Evolutionary conservation across 2,888 invertebrate species (phyloP).

Genomic region (Drosophila maculinotata): DNA sequence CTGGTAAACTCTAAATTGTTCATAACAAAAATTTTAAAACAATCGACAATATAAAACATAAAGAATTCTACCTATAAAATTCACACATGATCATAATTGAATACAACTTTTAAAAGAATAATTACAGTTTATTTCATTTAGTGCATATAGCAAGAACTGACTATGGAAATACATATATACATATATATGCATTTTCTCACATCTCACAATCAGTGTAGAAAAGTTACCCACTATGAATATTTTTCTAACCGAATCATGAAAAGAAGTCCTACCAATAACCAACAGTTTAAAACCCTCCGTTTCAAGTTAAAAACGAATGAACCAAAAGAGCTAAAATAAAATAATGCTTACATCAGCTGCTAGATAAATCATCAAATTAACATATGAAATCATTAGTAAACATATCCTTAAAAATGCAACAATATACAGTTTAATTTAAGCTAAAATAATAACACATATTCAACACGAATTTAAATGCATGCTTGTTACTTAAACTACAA

Average conservation of each 20-base stretch:
- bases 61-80: neutral
- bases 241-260: conserved; percentile 57
- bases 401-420: conserved; percentile 48
- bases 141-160: conserved; percentile 44
- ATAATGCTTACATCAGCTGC: conserved; percentile 34
- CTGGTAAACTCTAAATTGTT: neutral
- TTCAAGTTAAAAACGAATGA: conserved; percentile 80
- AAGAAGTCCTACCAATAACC: conserved; percentile 67
- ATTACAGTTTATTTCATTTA: neutral
- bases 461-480: conserved; percentile 58
- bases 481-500: conserved; percentile 29
- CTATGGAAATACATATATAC: conserved; percentile 18
- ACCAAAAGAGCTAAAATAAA: conserved; percentile 66
- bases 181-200: conserved; percentile 20
- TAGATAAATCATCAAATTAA: conserved; percentile 35
- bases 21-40: neutral
- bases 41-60: conserved; percentile 19
- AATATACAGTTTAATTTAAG: conserved; percentile 47
- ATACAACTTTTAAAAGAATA: neutral
- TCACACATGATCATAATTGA: neutral
- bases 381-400: conserved; percentile 49
- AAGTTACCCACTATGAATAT: conserved; percentile 60
- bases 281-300: conserved; percentile 76
- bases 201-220: conserved; percentile 61
- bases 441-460: conserved; percentile 40